phyloP scores from a whole-genome alignment of 2,888 invertebrate genomes.

The Lamproptera curius region DNA sequence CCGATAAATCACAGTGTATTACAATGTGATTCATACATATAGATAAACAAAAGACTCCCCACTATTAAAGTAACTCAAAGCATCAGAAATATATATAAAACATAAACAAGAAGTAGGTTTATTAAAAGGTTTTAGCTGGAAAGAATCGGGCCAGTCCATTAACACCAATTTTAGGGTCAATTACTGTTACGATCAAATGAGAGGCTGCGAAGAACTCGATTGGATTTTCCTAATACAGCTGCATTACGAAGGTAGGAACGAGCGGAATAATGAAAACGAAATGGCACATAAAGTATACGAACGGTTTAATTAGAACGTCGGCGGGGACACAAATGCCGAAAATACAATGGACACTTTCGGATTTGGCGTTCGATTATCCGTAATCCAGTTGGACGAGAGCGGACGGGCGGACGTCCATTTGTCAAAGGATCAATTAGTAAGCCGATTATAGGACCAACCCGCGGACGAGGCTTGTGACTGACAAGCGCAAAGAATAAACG shows the following conservation, averaged over 20 bases:
- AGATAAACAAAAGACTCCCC: too few relatives aligned
- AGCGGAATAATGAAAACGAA: slow-evolving; percentile 10
- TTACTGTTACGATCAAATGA: slow-evolving; percentile 13
- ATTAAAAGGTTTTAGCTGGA: too few relatives aligned
- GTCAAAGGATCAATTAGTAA: slow-evolving; percentile 26
- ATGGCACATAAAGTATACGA: slow-evolving; percentile 5
- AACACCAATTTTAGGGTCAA: slow-evolving; percentile 1
- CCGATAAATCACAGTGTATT: too few relatives aligned
- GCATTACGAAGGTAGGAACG: not conserved
- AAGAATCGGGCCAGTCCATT: slow-evolving; percentile 14
- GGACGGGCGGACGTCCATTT: slow-evolving; percentile 16
- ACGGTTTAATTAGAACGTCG: slow-evolving; percentile 14
- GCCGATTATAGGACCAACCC: slow-evolving; percentile 24
- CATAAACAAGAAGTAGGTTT: too few relatives aligned
- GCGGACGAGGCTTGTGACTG: slow-evolving; percentile 7
- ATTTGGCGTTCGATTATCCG: slow-evolving; percentile 13
- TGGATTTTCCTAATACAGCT: slow-evolving; percentile 5
- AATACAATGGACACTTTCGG: slow-evolving; percentile 16
- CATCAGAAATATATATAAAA: too few relatives aligned
- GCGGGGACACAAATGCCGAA: slow-evolving; percentile 2
- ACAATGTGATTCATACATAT: too few relatives aligned
- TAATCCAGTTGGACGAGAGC: slow-evolving; percentile 12
- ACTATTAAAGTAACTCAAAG: too few relatives aligned
- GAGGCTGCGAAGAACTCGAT: slow-evolving; percentile 6
- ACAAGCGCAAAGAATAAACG: slow-evolving; percentile 1